These are phyloP conservation scores for Hybos culiciformis DNA, from an alignment of 2,888 invertebrate genomes.

Conservation along the genomic window DNA sequence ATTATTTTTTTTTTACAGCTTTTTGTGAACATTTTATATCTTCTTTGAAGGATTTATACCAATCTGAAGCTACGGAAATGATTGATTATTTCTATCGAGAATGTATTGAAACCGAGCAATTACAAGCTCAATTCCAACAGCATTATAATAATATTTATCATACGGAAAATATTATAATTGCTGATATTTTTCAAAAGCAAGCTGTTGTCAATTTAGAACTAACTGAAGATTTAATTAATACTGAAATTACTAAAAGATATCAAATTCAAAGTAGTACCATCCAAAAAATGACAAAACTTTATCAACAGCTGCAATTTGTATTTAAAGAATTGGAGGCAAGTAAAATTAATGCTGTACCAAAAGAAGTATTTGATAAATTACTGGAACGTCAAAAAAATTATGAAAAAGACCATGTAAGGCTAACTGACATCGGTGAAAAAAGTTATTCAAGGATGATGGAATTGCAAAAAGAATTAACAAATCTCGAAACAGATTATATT, in stretches of 20 bases:
- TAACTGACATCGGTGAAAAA: background rate
- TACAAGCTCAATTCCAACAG: background rate
- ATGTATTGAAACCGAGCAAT: background rate
- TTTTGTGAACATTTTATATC: background rate
- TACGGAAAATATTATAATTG: background rate
- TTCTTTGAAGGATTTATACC: background rate
- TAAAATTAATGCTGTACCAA: slow-evolving; percentile 19
- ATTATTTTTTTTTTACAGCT: too few species aligned
- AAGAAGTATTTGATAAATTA: background rate
- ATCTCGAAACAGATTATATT: background rate
- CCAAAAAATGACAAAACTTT: slow-evolving; percentile 22
- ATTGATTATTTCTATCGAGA: background rate
- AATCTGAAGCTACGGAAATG: background rate
- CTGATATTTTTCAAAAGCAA: background rate
- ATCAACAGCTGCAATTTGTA: slow-evolving; percentile 20
- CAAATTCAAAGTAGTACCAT: slow-evolving; percentile 21
- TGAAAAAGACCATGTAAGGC: background rate
- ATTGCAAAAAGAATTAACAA: slow-evolving; percentile 17
- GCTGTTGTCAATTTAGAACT: background rate
- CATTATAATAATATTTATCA: background rate
- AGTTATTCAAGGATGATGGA: slow-evolving; percentile 12
- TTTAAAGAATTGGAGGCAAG: slow-evolving; percentile 19
- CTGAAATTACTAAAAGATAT: slow-evolving; percentile 25
- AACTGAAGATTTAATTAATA: slow-evolving; percentile 19
- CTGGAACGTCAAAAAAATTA: background rate